phyloP scores from a whole-genome alignment of 2,797 vertebrate genomes.

The Clarias pachynema region DNA sequence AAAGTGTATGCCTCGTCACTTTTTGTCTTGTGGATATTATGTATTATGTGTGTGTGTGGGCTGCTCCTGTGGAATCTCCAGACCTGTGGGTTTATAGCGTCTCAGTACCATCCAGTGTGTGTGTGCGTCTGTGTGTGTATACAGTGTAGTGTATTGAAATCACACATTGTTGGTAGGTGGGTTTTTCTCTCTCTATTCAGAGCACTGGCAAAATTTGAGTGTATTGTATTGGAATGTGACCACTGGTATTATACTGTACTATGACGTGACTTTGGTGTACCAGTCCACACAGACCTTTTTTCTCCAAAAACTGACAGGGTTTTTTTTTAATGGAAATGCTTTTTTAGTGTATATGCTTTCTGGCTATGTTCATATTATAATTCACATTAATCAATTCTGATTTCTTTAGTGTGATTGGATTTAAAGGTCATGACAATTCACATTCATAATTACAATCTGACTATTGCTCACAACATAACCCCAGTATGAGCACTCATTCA shows the following conservation, averaged over 20 bases:
- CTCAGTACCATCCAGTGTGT: conserved; percentile 5
- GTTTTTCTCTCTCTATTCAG: neutral
- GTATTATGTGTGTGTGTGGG: neutral
- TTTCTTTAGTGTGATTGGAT: too few relatives aligned
- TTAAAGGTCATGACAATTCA: too few relatives aligned
- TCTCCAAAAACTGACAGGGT: neutral
- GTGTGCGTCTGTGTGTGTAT: conserved; percentile 15
- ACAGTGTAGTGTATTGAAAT: neutral
- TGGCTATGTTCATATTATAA: neutral
- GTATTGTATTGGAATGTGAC: neutral
- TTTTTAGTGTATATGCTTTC: neutral
- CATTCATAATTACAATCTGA: too few relatives aligned
- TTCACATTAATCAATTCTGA: too few relatives aligned
- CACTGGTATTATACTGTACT: neutral
- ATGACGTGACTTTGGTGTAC: neutral
- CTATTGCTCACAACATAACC: too few relatives aligned
- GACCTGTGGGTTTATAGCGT: conserved; percentile 23
- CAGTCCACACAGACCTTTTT: neutral
- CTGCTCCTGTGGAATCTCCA: neutral
- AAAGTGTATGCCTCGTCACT: neutral
- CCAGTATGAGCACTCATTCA: too few relatives aligned
- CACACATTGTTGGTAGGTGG: neutral
- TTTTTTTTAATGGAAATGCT: too few relatives aligned
- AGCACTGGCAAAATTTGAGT: neutral
- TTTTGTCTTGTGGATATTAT: neutral